Percentiles rank a stretch among this genome's conserved stretches.
Conservation (phyloP, 1,140 invertebrate species). For the Cryptotermes secundus region DNA sequence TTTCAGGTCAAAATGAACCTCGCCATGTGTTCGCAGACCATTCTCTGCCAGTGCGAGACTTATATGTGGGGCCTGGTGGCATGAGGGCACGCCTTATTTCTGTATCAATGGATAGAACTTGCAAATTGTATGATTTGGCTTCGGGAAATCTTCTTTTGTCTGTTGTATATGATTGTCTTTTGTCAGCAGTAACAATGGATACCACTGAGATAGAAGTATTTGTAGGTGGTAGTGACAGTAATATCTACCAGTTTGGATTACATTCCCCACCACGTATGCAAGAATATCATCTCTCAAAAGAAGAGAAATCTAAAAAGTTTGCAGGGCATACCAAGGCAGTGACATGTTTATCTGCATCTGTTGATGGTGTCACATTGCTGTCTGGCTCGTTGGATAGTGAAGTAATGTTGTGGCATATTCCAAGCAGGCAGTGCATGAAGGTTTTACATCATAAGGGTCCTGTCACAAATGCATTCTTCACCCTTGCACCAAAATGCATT, state of each 20-base stretch:
- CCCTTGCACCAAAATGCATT: constrained; percentile 50
- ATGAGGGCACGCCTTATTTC: constrained; percentile 67
- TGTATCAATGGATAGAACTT: constrained; percentile 77
- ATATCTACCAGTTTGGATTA: constrained; percentile 67
- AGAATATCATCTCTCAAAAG: constrained; percentile 63
- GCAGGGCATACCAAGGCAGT: constrained; percentile 66
- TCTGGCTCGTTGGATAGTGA: constrained; percentile 73
- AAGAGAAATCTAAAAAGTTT: constrained; percentile 49
- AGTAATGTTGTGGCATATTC: constrained; percentile 78
- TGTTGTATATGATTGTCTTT: constrained; percentile 68
- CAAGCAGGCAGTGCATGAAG: constrained; percentile 67
- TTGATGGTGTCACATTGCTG: constrained; percentile 65
- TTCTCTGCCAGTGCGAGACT: constrained; percentile 72
- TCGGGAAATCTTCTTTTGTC: constrained; percentile 67
- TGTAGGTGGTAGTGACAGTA: constrained; percentile 69
- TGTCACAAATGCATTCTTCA: constrained; percentile 68
- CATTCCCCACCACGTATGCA: constrained; percentile 62
- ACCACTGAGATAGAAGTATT: constrained; percentile 67
- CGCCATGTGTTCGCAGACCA: constrained; percentile 71
- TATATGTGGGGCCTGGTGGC: constrained; percentile 59
- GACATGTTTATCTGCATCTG: constrained; percentile 67
- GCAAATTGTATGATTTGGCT: constrained; percentile 75
- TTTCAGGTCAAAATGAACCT: constrained; percentile 58
- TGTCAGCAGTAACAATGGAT: constrained; percentile 71
- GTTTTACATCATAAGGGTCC: constrained; percentile 69